Percentiles rank a stretch among this genome's conserved stretches.
Conservation (phyloP, 2,113 vertebrate genomes). For the Platysternon megacephalum region DNA sequence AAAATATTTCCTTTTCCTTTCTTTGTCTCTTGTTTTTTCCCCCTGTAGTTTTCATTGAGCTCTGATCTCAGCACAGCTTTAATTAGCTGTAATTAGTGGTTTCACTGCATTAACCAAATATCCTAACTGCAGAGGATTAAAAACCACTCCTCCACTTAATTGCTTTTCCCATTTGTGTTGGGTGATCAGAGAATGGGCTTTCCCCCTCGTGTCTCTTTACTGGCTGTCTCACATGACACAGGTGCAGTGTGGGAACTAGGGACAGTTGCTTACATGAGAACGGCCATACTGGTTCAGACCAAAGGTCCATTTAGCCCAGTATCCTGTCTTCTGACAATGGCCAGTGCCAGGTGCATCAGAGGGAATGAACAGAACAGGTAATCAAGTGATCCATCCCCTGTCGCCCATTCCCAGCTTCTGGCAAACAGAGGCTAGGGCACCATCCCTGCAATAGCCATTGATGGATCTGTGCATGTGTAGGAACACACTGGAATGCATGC, state of each 20-base stretch:
- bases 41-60: conserved; percentile 36
- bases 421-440: no score
- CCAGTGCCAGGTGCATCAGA: no score
- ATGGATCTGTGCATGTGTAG: background rate
- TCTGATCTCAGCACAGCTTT: conserved; percentile 63
- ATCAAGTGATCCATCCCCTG: no score
- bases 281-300: no score
- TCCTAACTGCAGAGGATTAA: conserved; percentile 1
- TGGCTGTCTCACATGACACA: accelerated
- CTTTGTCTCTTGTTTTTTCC: conserved; percentile 47
- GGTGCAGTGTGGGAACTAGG: background rate
- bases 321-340: no score
- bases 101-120: conserved; percentile 51
- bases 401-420: no score
- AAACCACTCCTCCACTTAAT: background rate
- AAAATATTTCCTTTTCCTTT: conserved; percentile 41
- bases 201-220: background rate
- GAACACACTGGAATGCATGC: background rate
- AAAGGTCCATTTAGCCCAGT: no score
- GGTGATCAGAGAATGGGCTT: background rate
- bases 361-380: no score
- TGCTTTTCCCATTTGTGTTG: background rate
- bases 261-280: background rate
- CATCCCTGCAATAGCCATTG: no score
- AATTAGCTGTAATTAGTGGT: conserved; percentile 70